Percentiles rank a stretch among this genome's conserved stretches.
These are phyloP conservation scores for Tetraodon nigroviridis DNA, from an alignment of 2,113 vertebrate genomes.

Conservation along the genomic window DNA sequence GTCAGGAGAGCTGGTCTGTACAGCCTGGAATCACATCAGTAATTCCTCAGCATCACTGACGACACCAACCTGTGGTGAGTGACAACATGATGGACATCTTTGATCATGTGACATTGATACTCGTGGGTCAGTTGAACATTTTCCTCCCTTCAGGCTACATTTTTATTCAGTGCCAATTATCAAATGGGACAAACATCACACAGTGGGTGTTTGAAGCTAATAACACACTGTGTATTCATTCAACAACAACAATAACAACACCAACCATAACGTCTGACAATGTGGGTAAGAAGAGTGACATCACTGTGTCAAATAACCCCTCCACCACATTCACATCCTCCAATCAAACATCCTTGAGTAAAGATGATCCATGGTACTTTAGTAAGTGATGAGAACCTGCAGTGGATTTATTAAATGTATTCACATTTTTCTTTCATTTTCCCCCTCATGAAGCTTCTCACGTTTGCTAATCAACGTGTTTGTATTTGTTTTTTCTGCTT, in stretches of 20 bases:
- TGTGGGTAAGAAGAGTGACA: slow-evolving; percentile 37
- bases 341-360: not conserved
- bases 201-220: not conserved
- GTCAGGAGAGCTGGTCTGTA: slow-evolving; percentile 47
- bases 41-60: accelerated
- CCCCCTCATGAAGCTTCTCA: not conserved
- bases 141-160: no score
- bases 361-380: slow-evolving; percentile 1
- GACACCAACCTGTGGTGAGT: slow-evolving; percentile 46
- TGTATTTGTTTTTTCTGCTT: slow-evolving; percentile 18
- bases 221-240: slow-evolving; percentile 19
- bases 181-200: no score
- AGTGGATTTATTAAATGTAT: not conserved
- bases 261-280: not conserved
- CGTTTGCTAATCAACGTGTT: not conserved
- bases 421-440: not conserved
- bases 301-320: slow-evolving; percentile 3
- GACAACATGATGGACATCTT: slow-evolving; percentile 1
- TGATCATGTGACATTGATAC: no score
- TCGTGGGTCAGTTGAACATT: no score
- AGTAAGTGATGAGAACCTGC: slow-evolving; percentile 34
- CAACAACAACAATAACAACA: not conserved
- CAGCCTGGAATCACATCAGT: slow-evolving; percentile 48
- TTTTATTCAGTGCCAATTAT: no score
- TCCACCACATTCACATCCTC: slow-evolving; percentile 16